Evolutionary conservation across 2,888 invertebrate genomes (phyloP), one percentile per base, ranked within the genome.

Genomic region (Tridacna gigas): DNA sequence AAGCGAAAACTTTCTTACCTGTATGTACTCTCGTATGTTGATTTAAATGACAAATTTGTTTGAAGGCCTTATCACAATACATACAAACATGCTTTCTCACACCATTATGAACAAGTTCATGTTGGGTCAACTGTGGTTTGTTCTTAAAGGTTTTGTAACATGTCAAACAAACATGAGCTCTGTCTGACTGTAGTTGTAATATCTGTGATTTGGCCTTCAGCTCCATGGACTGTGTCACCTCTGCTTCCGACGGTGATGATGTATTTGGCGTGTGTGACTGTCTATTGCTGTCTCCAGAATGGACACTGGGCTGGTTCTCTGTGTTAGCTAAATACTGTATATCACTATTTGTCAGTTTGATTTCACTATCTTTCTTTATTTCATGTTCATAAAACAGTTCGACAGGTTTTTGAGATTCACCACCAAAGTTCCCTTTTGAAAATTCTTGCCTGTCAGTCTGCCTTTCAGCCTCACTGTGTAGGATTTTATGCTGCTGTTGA

Each of bases 21-120:
- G 99, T 99, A 95, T 99, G 98, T 82, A 98, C 96, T 91, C 98
- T 96, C 73, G 98, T 98, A 95, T 99, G 99, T 94, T 99, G 98
- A 94, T 99, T 98, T 15, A 99, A 98, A 95, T 99, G 99, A 93
- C 98, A 98, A 88, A 99, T 96, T 95, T 99, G 98, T 95, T 99
- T 99, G 96, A 99, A 99, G 94, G 98, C 96, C 89, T 98, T 96
- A 95, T 99, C 98, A 95, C 99, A 99, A 95, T 98, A 98, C 93
- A 98, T 97, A 96, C 99, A 99, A 95, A 98, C 98, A 96, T 99
- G 99, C 15, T 98, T 98, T 95, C 99, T 98, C 95, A 99, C 98
- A 77, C 98, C 98, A 26, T 98, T 98, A 95, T 99, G 99, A 79
- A 99, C 98, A 92, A 98, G 96, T 95, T 98, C 98, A 95, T 99